Evolutionary conservation across 2,797 vertebrate genomes (phyloP), one percentile per base, ranked within the genome.

Genomic region (Sebastiscus albofasciatus): DNA sequence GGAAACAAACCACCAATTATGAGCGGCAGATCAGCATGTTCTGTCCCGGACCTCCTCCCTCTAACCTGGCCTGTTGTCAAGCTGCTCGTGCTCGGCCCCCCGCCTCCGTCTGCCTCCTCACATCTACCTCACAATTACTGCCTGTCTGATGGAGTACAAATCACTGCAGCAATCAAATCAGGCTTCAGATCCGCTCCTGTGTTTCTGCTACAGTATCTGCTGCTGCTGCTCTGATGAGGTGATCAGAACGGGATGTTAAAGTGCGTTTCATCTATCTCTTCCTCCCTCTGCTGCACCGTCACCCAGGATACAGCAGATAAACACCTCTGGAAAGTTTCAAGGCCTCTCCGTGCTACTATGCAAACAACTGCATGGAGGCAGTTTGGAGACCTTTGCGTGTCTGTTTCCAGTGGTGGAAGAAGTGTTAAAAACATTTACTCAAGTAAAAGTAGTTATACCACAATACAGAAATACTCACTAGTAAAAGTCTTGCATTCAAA

Each of bases 91-190:
- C 80, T 69, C 67, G 24, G 31, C 58, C 82, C 74, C 82, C 87
- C 18, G 5, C 72, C 85, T 82, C 86, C 2, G 6, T 20, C 88
- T 87, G 92, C 91, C 92, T 93, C 90, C 83, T 92, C 90, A 52
- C 87, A 91, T 93, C 89, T 83, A 79, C 61, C 82, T 93, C 92
- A 92, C 82, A 91, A 92, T 94, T 92, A 93, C 83, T 20, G 90
- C 68, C 81, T 79, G 90, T 89, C 87, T 89, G 81, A 68, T 29
- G 72, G 80, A 80, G 69, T 46, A 20, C 75, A 72, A 67, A 80
- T 85, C 79, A 29, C 65, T 3, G 72, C 80, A 12, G 75, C 75
- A 59, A 80, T 83, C 82, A 67, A 68, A 85, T 79, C 79, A 83
- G 75, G 59, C 78, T 24, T 22, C 29, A 69, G 70, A 68, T 46